A percentile compares a stretch with the other conserved stretches of the same genome.
These are phyloP conservation scores for Rhogogaster chlorosoma DNA, from an alignment of 2,888 invertebrate genomes.

Conservation along the genomic window DNA sequence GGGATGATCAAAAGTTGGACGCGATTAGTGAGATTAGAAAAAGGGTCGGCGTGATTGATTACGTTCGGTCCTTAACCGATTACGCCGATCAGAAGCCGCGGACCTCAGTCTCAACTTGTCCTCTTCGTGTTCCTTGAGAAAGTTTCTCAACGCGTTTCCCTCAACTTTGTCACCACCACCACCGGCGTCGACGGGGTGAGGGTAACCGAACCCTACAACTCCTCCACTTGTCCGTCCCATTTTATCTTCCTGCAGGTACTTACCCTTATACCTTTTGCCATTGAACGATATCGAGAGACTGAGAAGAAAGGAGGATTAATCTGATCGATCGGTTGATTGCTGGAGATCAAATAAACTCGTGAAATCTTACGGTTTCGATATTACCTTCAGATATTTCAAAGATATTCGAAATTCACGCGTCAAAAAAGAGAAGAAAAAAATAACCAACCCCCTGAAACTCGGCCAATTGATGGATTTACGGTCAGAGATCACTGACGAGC, in stretches of 20 bases:
- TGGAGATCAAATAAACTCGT: neutral
- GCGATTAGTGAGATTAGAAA: slow-evolving; percentile 47
- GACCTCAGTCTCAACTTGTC: neutral
- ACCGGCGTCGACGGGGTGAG: neutral
- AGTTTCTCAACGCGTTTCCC: slow-evolving; percentile 18
- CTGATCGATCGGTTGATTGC: neutral
- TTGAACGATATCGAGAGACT: neutral
- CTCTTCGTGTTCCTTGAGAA: slow-evolving; percentile 16
- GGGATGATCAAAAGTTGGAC: slow-evolving; percentile 41
- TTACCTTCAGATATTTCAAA: neutral
- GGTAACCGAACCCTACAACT: neutral
- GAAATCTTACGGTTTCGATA: neutral
- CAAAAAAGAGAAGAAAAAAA: too few species aligned
- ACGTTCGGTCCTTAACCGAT: slow-evolving; percentile 36
- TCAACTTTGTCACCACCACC: neutral
- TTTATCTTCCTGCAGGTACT: neutral
- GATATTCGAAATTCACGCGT: too few species aligned
- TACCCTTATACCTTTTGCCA: neutral
- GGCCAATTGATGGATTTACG: too few species aligned
- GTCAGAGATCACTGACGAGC: neutral
- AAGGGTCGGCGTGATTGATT: slow-evolving; percentile 43
- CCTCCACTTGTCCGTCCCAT: neutral
- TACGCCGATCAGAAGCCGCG: slow-evolving; percentile 13
- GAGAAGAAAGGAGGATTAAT: neutral
- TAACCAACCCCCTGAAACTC: too few species aligned